phyloP scores from a whole-genome alignment of 2,888 invertebrate genomes.

The Drosophila parthenogenetica region DNA sequence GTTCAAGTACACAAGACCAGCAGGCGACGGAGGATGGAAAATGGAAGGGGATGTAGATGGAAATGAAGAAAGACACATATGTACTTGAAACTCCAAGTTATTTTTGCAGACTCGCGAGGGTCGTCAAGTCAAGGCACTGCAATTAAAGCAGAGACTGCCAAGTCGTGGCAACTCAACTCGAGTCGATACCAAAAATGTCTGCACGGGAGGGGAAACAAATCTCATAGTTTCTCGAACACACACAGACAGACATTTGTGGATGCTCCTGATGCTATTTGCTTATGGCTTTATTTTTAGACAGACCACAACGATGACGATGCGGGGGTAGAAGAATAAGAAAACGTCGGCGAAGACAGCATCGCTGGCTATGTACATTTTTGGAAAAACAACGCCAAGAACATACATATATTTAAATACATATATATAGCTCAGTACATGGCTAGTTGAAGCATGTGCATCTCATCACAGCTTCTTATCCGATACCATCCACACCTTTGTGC shows the following conservation, averaged over 20 bases:
- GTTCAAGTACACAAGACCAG: conserved; percentile 59
- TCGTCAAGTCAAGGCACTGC: conserved; percentile 65
- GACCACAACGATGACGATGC: conserved; percentile 32
- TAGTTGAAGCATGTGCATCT: conserved; percentile 1
- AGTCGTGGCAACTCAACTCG: conserved; percentile 9
- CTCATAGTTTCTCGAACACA: conserved; percentile 22
- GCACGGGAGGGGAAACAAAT: conserved; percentile 14
- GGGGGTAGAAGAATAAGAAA: conserved; percentile 39
- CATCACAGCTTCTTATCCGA: not conserved
- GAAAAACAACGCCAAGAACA: conserved; percentile 27
- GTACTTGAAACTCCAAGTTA: conserved; percentile 80
- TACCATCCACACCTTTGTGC: conserved; percentile 25
- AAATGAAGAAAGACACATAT: conserved; percentile 35
- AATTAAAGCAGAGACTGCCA: conserved; percentile 53
- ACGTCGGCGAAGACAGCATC: conserved; percentile 11
- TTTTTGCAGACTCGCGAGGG: conserved; percentile 77
- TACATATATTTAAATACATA: not conserved
- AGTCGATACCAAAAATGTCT: conserved; percentile 61
- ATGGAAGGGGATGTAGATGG: conserved; percentile 5
- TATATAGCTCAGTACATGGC: conserved; percentile 10
- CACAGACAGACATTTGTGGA: conserved; percentile 55
- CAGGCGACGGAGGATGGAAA: not conserved
- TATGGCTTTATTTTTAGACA: conserved; percentile 63
- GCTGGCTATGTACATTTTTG: conserved; percentile 46
- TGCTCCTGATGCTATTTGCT: conserved; percentile 36